Evolutionary conservation across 2,113 vertebrate species (phyloP).

Genomic region (Saguinus midas): DNA sequence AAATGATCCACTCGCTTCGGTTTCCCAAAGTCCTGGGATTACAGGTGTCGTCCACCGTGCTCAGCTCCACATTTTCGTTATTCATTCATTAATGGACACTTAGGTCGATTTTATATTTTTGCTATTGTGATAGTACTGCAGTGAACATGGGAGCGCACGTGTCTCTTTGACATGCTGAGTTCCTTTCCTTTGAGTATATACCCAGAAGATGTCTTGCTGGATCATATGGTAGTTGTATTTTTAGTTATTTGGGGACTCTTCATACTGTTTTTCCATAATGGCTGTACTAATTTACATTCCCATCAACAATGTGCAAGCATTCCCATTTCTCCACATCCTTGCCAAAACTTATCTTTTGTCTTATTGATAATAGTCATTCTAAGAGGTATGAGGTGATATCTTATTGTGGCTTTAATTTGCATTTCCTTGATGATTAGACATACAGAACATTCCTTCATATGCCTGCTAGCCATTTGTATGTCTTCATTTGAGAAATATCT

Average conservation of each 20-base stretch:
- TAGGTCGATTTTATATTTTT: not conserved
- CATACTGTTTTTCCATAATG: not conserved
- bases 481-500: not conserved
- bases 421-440: not conserved
- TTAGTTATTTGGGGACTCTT: not conserved
- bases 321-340: not conserved
- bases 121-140: not conserved
- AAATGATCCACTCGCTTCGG: no score
- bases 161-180: not conserved
- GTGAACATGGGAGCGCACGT: not conserved
- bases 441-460: not conserved
- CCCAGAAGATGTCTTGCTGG: not conserved
- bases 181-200: not conserved
- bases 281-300: not conserved
- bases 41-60: no score
- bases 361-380: not conserved
- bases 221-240: not conserved
- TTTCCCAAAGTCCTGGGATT: no score
- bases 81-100: not conserved
- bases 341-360: not conserved
- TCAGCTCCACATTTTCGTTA: not conserved
- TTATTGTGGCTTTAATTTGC: not conserved
- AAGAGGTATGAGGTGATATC: not conserved
- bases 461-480: not conserved
- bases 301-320: not conserved